Evolutionary conservation across 92 coral and sea anemone genomes (phyloP).

Genomic region (Porites evermanni): DNA sequence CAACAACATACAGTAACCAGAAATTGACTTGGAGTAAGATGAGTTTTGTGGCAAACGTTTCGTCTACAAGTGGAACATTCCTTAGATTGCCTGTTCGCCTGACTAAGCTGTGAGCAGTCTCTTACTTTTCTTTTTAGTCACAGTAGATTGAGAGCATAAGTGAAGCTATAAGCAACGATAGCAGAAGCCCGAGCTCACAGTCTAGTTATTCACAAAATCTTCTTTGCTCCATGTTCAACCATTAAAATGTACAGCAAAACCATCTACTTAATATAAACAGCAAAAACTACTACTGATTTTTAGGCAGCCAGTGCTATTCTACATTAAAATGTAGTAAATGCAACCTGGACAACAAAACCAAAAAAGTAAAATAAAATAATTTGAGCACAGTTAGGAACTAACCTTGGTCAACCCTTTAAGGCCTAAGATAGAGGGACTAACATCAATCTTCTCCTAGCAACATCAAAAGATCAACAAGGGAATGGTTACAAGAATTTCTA

Average conservation of each 20-base stretch:
- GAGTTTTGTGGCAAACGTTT: constrained; percentile 1
- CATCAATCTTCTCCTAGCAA: too few species aligned
- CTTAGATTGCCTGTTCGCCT: neutral
- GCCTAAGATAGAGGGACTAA: too few species aligned
- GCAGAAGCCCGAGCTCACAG: neutral
- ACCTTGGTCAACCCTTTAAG: too few species aligned
- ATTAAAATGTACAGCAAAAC: neutral
- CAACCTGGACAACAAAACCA: too few species aligned
- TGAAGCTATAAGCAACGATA: too few species aligned
- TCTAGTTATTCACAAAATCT: neutral
- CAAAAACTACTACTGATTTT: too few species aligned
- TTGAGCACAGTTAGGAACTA: too few species aligned
- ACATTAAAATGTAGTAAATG: too few species aligned
- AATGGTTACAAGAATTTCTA: too few species aligned
- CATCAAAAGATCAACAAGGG: too few species aligned
- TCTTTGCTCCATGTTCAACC: neutral
- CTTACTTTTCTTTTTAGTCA: neutral
- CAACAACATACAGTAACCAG: neutral
- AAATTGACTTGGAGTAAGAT: neutral
- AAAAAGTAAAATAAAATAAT: too few species aligned
- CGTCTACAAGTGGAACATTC: neutral
- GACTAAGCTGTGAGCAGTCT: neutral
- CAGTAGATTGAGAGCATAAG: neutral
- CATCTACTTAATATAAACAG: neutral
- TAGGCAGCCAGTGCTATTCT: too few species aligned